Evolutionary conservation across 2,888 invertebrate species (phyloP), one percentile per base, ranked within the genome.

Genomic region (Chloroclystis v-ata): DNA sequence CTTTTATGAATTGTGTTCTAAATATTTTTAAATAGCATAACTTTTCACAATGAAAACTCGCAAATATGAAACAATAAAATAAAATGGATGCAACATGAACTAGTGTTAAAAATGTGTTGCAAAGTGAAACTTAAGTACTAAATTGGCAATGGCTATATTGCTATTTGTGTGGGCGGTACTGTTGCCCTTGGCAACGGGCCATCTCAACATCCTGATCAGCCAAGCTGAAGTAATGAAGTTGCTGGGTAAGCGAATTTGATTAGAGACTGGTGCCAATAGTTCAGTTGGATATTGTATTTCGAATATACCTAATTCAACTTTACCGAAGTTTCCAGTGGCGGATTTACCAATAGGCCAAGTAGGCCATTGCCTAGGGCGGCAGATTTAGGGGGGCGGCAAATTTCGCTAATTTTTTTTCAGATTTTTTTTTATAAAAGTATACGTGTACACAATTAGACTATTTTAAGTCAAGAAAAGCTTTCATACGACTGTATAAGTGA

Each of bases 141-240:
- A 35, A 33, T 13, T 35, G 20, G 35, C 10, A 64, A 81, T 85
- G 84, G 79, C 76, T 67, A 78, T 70, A 67, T 70, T 78, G 67
- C 70, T 82, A 61, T 72, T 81, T 64, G 81, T 76, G 61, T 84
- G 82, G 80, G 78, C 77, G 65, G 72, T 77, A 61, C 74, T 83
- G 80, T 81, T 86, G 80, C 83, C 87, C 64, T 72, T 85, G 84
- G 90, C 90, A 83, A 88, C 90, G 77, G 91, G 91, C 78, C 92
- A 94, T 89, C 90, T 94, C 70, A 93, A 94, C 83, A 91, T 94
- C 71, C 94, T 93, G 83, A 93, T 94, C 87, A 93, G 93, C 78
- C 92, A 93, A 77, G 91, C 91, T 57, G 94, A 94, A 89, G 93
- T 94, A 72, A 92, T 92, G 91, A 93, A 93, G 86, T 88, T 94